These are phyloP conservation scores for Pterostichus niger DNA, from an alignment of 2,888 invertebrate genomes.

Conservation along the genomic window DNA sequence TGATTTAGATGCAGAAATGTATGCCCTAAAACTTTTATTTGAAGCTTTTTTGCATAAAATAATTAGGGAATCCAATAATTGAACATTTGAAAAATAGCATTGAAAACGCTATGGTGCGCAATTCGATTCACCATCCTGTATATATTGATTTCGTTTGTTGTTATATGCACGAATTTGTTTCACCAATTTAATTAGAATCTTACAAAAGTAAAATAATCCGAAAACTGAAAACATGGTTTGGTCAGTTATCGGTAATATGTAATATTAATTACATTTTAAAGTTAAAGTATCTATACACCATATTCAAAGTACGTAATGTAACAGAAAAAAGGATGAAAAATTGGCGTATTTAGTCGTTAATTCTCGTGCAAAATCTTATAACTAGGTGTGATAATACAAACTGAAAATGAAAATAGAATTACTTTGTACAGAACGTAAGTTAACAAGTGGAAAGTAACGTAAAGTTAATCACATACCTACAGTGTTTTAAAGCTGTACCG, in stretches of 20 bases:
- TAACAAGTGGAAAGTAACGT: slow-evolving; percentile 50
- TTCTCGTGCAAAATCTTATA: slow-evolving; percentile 25
- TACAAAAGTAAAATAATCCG: neutral
- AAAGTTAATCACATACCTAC: slow-evolving; percentile 53
- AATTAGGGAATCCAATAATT: no score
- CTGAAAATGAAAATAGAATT: slow-evolving; percentile 54
- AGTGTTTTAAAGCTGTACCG: slow-evolving; percentile 49
- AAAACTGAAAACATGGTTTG: slow-evolving; percentile 32
- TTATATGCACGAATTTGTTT: no score
- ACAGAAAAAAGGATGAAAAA: slow-evolving; percentile 1
- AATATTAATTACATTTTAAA: neutral
- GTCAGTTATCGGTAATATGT: slow-evolving; percentile 15
- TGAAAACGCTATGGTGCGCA: no score
- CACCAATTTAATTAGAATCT: neutral
- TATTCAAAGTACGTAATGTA: no score
- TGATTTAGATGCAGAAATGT: no score
- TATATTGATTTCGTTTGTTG: no score
- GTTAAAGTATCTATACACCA: no score
- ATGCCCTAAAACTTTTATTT: no score
- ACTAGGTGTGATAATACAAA: slow-evolving; percentile 51
- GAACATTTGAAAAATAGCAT: no score
- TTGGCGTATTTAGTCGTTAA: slow-evolving; percentile 25
- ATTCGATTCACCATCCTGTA: no score
- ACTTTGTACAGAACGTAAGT: slow-evolving; percentile 48
- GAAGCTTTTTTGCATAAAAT: no score